phyloP scores from a whole-genome alignment of 1,140 invertebrate species.

The Drosophila azteca region DNA sequence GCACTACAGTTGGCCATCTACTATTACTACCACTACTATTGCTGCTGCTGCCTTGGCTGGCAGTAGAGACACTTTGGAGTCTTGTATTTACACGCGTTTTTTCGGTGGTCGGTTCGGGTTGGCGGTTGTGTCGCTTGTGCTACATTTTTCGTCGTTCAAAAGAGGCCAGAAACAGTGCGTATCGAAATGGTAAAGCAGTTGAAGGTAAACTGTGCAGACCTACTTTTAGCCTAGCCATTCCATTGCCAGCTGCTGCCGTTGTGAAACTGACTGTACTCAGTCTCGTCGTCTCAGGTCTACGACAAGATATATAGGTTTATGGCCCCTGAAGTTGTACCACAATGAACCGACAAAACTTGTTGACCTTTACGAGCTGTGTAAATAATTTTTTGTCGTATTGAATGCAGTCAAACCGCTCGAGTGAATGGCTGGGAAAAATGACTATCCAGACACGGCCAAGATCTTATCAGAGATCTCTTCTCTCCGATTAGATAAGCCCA shows the following conservation, averaged over 20 bases:
- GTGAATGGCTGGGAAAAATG: slow-evolving; percentile 26
- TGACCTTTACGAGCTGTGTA: slow-evolving; percentile 74
- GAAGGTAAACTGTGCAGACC: not conserved
- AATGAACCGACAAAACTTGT: slow-evolving; percentile 56
- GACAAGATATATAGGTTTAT: slow-evolving; percentile 64
- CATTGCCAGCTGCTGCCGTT: not conserved
- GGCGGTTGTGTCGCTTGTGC: slow-evolving; percentile 43
- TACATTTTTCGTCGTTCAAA: slow-evolving; percentile 64
- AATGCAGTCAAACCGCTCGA: slow-evolving; percentile 54
- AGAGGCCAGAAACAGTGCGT: slow-evolving; percentile 35
- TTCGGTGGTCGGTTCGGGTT: slow-evolving; percentile 8
- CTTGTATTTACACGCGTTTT: slow-evolving; percentile 54
- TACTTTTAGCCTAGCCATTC: not conserved
- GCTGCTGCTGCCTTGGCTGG: no score
- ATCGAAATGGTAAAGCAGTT: slow-evolving; percentile 9
- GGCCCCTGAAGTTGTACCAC: slow-evolving; percentile 51
- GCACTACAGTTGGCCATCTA: slow-evolving; percentile 16
- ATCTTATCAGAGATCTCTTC: slow-evolving; percentile 17
- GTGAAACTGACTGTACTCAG: slow-evolving; percentile 35
- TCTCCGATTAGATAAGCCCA: slow-evolving; percentile 40
- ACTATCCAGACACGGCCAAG: slow-evolving; percentile 7
- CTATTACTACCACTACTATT: slow-evolving; percentile 5
- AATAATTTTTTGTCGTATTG: slow-evolving; percentile 36
- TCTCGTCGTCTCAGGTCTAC: not conserved
- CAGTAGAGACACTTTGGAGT: slow-evolving; percentile 7